Conservation (phyloP, 1,140 invertebrate species). For the Formica exsecta region DNA sequence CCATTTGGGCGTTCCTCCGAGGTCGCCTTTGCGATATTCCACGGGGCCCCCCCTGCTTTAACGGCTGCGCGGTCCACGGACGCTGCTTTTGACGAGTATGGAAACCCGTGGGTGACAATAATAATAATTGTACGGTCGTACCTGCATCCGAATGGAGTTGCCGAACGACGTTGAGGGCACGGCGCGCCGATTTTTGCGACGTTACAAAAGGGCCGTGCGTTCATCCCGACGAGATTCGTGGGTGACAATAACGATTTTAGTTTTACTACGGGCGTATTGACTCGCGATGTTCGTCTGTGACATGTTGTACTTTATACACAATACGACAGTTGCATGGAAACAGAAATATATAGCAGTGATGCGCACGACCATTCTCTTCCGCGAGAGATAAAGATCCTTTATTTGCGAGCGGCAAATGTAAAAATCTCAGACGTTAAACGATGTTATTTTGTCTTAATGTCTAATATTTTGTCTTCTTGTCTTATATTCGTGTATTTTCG, state of each 20-base stretch:
- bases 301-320: conserved; percentile 39
- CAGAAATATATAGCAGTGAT: conserved; percentile 25
- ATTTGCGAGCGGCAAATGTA: not conserved
- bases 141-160: conserved; percentile 44
- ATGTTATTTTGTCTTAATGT: not conserved
- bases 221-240: conserved; percentile 62
- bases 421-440: not conserved
- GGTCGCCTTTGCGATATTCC: conserved; percentile 44
- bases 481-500: not conserved
- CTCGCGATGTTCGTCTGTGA: conserved; percentile 20
- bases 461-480: no score
- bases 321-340: conserved; percentile 38
- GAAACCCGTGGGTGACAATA: conserved; percentile 76
- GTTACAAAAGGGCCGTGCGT: conserved; percentile 19
- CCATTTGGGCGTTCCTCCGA: conserved; percentile 9
- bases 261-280: conserved; percentile 60
- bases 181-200: conserved; percentile 28
- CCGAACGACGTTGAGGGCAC: conserved; percentile 4
- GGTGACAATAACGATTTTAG: conserved; percentile 70
- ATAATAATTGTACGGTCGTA: conserved; percentile 68
- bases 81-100: conserved; percentile 59
- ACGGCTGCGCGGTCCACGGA: conserved; percentile 17
- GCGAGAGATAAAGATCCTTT: not conserved
- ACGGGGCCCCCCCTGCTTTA: not conserved
- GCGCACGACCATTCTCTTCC: not conserved